phyloP scores from a whole-genome alignment of 2,888 invertebrate species.

The Ypsolopha sequella region DNA sequence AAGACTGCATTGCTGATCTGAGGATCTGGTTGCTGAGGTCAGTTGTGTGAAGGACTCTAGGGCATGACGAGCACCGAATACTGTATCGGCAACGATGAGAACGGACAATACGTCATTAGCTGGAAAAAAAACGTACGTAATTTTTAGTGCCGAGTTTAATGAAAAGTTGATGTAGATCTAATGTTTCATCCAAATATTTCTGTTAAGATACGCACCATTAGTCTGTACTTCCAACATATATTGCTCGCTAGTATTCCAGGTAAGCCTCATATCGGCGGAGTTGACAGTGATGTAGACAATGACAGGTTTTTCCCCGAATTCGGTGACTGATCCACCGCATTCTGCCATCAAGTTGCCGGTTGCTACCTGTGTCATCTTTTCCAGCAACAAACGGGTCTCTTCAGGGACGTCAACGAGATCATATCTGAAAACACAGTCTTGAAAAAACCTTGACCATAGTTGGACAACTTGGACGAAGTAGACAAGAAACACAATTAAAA shows the following conservation, averaged over 20 bases:
- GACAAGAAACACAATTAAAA: no score
- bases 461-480: no score
- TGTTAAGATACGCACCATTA: conserved; percentile 47
- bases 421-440: conserved; percentile 34
- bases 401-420: conserved; percentile 60
- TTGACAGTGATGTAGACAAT: conserved; percentile 69
- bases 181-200: no score
- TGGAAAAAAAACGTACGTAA: not conserved
- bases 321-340: conserved; percentile 59
- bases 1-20: conserved; percentile 55
- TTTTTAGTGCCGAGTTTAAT: no score
- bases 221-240: conserved; percentile 73
- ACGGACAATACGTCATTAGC: conserved; percentile 29
- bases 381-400: conserved; percentile 58
- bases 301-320: conserved; percentile 58
- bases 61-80: conserved; percentile 82
- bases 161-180: no score
- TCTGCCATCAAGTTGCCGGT: conserved; percentile 69
- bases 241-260: conserved; percentile 78
- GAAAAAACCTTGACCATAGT: no score
- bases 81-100: conserved; percentile 69
- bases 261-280: conserved; percentile 57
- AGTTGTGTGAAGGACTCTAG: conserved; percentile 83
- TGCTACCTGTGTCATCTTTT: conserved; percentile 68
- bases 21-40: conserved; percentile 35